phyloP scores from a whole-genome alignment of 2,797 vertebrate species.

The Anolis apletophallus region DNA sequence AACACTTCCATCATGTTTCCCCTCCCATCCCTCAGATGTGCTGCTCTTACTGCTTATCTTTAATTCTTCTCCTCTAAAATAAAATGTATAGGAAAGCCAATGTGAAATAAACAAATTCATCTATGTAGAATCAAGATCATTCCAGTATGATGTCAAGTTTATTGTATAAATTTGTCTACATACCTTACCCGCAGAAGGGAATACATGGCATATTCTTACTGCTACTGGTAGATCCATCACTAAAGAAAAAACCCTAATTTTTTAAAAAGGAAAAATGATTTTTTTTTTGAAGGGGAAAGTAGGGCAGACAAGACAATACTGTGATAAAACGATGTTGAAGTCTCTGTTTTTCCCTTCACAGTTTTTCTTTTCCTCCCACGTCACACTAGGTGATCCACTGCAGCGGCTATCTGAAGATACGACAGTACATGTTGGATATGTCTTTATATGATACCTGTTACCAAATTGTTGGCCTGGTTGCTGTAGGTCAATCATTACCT shows the following conservation, averaged over 20 bases:
- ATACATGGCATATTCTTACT: not conserved
- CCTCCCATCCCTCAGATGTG: not conserved
- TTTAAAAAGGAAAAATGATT: rapidly evolving
- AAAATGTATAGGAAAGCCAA: not conserved
- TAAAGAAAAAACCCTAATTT: not conserved
- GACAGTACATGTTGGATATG: slow-evolving; percentile 90
- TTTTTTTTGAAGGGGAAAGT: not conserved
- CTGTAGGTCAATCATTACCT: slow-evolving; percentile 92
- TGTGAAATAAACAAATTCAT: not conserved
- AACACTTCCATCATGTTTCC: not conserved
- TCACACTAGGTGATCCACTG: slow-evolving; percentile 92
- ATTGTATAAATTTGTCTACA: slow-evolving; percentile 3
- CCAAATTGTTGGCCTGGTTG: slow-evolving; percentile 92
- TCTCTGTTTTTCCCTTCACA: not conserved
- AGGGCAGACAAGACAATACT: not conserved
- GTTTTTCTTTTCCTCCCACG: slow-evolving; percentile 29
- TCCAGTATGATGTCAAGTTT: slow-evolving; percentile 24
- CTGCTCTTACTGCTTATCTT: not conserved
- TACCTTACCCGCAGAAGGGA: not conserved
- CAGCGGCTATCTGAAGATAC: slow-evolving; percentile 95
- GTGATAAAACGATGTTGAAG: not conserved
- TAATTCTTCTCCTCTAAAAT: not conserved
- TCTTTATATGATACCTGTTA: slow-evolving; percentile 90
- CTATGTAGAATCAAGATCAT: slow-evolving; percentile 13
- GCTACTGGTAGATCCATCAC: slow-evolving; percentile 7